Evolutionary conservation across 2,797 vertebrate species (phyloP), one percentile per base, ranked within the genome.

Genomic region (Etheostoma nigrum): DNA sequence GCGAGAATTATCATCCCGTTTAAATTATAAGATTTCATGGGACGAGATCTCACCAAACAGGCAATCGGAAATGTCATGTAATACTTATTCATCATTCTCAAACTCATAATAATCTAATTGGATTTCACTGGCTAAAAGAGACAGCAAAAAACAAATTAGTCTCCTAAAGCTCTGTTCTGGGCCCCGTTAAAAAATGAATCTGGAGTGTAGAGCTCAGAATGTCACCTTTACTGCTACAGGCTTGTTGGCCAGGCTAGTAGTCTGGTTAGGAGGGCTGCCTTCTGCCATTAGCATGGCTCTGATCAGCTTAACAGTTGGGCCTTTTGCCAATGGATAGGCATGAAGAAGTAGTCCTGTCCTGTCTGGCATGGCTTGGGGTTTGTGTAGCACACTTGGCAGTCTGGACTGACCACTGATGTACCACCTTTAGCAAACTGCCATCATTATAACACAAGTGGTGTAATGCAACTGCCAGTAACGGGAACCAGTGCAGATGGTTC

Each of bases 281-380:
- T 88, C 84, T 83, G 88, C 91, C 87, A 92, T 94, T 92, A 91
- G 78, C 76, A 82, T 72, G 58, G 66, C 63, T 88, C 86, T 88
- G 76, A 84, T 82, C 87, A 75, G 67, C 73, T 93, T 90, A 85
- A 83, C 88, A 72, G 62, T 69, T 58, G 79, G 77, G 81, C 62
- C 69, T 21, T 42, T 12, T 81, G 86, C 93, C 90, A 87, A 77
- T n/a, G 25, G 1, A 64, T 49, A 78, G 74, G 58, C 76, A 81
- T 15, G 42, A 73, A 64, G 75, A 75, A 76, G 80, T 80, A 86
- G 25, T 82, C 27, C 27, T 27, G 79, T 52, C 63, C 51, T 5
- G 67, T 76, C 73, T 83, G 78, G 57, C 88, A 82, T 81, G 78
- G 82, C 54, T 54, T n/a, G 42, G 66, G 75, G 81, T 71, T 48